Evolutionary conservation across 2,797 vertebrate genomes (phyloP).

Genomic region (Leptodactylus fallax): DNA sequence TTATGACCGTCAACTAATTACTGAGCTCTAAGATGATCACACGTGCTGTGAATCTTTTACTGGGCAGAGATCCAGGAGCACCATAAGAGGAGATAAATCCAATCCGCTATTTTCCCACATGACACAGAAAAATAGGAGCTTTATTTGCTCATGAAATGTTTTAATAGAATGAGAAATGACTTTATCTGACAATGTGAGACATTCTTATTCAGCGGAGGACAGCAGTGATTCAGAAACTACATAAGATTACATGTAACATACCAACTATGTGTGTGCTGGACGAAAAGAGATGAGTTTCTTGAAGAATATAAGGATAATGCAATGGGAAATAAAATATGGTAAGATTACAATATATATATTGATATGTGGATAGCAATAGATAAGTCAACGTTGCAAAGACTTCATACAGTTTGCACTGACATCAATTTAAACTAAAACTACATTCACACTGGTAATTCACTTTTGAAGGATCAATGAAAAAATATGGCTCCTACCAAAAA

Average conservation of each 20-base stretch:
- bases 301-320: background rate
- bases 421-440: background rate
- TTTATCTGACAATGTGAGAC: slow-evolving; percentile 29
- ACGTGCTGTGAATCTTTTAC: slow-evolving; percentile 56
- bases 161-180: slow-evolving; percentile 36
- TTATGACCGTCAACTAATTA: slow-evolving; percentile 48
- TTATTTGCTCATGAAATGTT: slow-evolving; percentile 42
- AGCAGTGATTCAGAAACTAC: slow-evolving; percentile 7
- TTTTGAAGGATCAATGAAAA: no score
- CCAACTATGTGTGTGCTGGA: background rate
- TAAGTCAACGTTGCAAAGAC: background rate
- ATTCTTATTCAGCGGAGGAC: background rate
- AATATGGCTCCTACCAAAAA: no score
- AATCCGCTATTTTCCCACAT: slow-evolving; percentile 48
- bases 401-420: background rate
- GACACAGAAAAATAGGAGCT: slow-evolving; percentile 45
- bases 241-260: slow-evolving; percentile 19
- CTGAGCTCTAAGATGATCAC: slow-evolving; percentile 43
- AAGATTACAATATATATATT: background rate
- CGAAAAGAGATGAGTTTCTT: background rate
- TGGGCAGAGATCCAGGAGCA: slow-evolving; percentile 47
- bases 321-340: background rate
- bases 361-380: background rate
- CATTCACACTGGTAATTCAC: no score
- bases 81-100: slow-evolving; percentile 49